Base-by-base conservation (phyloP, 2,113 vertebrate species). In the Ammodytes dubius region DNA sequence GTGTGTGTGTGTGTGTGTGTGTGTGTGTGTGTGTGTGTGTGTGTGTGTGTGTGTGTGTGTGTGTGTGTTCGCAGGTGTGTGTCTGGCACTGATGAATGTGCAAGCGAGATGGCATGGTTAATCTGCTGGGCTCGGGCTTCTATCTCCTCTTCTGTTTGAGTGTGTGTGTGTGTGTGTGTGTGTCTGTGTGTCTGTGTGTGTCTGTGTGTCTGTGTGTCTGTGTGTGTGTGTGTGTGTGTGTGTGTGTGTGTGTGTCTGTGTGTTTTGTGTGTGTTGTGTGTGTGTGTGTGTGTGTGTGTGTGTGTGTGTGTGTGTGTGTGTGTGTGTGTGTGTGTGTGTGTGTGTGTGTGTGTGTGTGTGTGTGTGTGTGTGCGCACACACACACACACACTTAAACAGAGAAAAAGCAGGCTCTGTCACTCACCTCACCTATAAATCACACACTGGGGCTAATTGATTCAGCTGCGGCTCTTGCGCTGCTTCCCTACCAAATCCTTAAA, bases 351-450 rank as follows among this genome's bases (percentile, higher is more conserved):
- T 27, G 1, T 27, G 27, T 27, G 27, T 27, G 27, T 27, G 27
- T 27, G 27, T 27, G 64, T 75, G 67, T 60, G 42, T 43, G 66
- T n/a, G n/a, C n/a, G n/a, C n/a, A n/a, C n/a, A n/a, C n/a, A n/a
- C n/a, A n/a, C n/a, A n/a, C n/a, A n/a, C 66, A 67, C 45, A 43
- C 49, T 66, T 74, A 53, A 50, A 63, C 47, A 59, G 57, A 64
- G 66, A 53, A 74, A 82, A 77, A 15, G 43, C 58, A 61, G 59
- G 43, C 61, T 14, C 59, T 47, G 72, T 85, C 76, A 66, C 69
- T 88, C 82, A 84, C 70, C 77, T 90, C 83, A 57, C 10, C 67
- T 78, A 88, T 90, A 90, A 86, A 90, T 92, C 83, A 90, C 89
- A 84, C 77, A 68, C 49, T 85, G 39, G 47, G 57, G 72, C 84